Evolutionary conservation across 2,797 vertebrate species (phyloP).

Genomic region (Neosilurus mollespiculum): DNA sequence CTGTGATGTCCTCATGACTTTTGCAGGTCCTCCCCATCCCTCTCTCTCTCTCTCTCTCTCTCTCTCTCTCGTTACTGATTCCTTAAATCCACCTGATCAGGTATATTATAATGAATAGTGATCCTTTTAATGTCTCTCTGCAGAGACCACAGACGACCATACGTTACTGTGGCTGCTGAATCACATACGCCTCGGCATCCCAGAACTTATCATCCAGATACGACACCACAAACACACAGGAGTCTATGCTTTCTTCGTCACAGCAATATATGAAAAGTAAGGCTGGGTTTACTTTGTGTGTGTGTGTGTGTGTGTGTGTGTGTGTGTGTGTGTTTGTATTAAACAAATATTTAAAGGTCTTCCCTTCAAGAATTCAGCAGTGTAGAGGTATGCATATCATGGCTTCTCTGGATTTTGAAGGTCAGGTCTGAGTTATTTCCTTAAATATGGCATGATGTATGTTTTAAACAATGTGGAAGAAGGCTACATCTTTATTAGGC

Average conservation of each 20-base stretch:
- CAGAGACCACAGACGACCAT: slow-evolving; percentile 94
- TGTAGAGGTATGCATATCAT: background rate
- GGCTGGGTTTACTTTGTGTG: slow-evolving; percentile 38
- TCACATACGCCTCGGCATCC: slow-evolving; percentile 94
- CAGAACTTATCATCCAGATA: slow-evolving; percentile 96
- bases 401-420: background rate
- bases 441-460: background rate
- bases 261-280: slow-evolving; percentile 94
- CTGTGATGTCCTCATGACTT: slow-evolving; percentile 97
- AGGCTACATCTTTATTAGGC: background rate
- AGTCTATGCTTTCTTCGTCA: slow-evolving; percentile 95
- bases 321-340: background rate
- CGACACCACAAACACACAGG: slow-evolving; percentile 92
- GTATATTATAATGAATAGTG: slow-evolving; percentile 11
- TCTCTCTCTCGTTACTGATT: background rate
- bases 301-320: background rate
- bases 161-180: slow-evolving; percentile 97
- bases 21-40: slow-evolving; percentile 78
- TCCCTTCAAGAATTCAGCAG: background rate
- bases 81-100: background rate
- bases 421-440: background rate
- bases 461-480: background rate
- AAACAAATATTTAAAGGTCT: background rate
- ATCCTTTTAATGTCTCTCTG: slow-evolving; percentile 41
- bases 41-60: slow-evolving; percentile 1